These are phyloP conservation scores for Cyphomyrus plagiostoma DNA, from an alignment of 2,113 vertebrate species.

Conservation along the genomic window DNA sequence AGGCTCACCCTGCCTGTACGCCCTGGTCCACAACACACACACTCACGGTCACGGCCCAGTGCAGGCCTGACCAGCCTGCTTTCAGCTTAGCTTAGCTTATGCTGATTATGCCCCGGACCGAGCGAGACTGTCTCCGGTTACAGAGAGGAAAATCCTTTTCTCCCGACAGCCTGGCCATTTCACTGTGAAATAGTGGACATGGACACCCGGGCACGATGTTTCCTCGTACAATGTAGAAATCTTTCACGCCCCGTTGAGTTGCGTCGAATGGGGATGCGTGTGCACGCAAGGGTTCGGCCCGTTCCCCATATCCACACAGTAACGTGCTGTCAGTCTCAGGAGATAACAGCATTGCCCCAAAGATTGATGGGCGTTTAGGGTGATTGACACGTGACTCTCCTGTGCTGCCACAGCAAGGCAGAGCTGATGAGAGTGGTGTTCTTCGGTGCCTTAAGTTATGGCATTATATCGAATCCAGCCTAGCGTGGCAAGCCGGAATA, in stretches of 20 bases:
- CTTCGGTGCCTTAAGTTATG: slow-evolving; percentile 51
- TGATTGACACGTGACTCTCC: not conserved
- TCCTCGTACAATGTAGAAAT: not conserved
- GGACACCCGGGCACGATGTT: not conserved
- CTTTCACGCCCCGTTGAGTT: not conserved
- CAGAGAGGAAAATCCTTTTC: not conserved
- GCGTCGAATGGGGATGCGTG: not conserved
- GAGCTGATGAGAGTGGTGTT: not conserved
- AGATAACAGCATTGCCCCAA: not conserved
- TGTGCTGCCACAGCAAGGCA: not conserved
- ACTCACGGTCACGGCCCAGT: not conserved
- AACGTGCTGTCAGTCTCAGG: not conserved
- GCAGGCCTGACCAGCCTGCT: not conserved
- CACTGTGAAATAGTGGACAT: not conserved
- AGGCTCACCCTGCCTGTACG: not conserved
- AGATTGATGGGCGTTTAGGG: not conserved
- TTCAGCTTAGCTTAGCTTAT: not conserved
- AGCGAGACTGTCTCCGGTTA: not conserved
- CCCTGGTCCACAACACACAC: not conserved
- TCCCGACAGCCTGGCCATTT: not conserved
- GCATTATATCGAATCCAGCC: slow-evolving; percentile 64
- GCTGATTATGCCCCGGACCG: not conserved
- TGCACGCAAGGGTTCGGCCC: not conserved
- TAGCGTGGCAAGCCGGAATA: slow-evolving; percentile 52
- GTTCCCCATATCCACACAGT: not conserved